Base-by-base conservation (phyloP, 2,888 invertebrate species). In the Drosophila emarginata region DNA sequence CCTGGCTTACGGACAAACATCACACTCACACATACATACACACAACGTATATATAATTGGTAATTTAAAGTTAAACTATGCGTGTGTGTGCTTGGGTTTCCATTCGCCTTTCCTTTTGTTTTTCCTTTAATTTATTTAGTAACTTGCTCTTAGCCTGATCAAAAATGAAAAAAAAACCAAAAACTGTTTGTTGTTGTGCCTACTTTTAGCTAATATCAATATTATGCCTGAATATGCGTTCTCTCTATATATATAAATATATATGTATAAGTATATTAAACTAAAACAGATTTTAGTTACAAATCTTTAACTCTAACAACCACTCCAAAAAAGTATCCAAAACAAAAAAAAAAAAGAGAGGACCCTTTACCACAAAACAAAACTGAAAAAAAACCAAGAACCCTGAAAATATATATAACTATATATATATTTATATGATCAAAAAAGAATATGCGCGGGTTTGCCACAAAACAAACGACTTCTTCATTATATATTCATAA, bases 341-440 rank as follows among this genome's bases (percentile, higher is more conserved):
- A 67, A 71, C 65, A n/a, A 56, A 71, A 67, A n/a, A 56, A 72
- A 72, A 76, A 81, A 82, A 87, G 82, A 88, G 88, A 88, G 86
- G 88, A 88, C 86, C 86, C 88, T 87, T 79, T 77, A 82, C 80
- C 78, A 68, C 28, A 65, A 70, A 45, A 45, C 45, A 45, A 45
- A 45, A 26, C 26, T 26, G 26, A 26, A 26, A 26, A 26, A 26
- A 26, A 26, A 45, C 15, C 40, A 45, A 45, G 15, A 45, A 45
- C 45, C 45, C 45, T 45, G 45, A 45, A 56, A 67, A 64, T 59
- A 52, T 62, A 52, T 50, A 64, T 28, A 21, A 39, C 7, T 53
- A 72, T 64, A 73, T 65, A 64, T 36, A 78, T 52, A 37, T 58
- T 56, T 50, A 54, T 67, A 60, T 66, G 66, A 45, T 66, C 73